phyloP scores from a whole-genome alignment of 1,140 invertebrate genomes.

The Anoplophora glabripennis region DNA sequence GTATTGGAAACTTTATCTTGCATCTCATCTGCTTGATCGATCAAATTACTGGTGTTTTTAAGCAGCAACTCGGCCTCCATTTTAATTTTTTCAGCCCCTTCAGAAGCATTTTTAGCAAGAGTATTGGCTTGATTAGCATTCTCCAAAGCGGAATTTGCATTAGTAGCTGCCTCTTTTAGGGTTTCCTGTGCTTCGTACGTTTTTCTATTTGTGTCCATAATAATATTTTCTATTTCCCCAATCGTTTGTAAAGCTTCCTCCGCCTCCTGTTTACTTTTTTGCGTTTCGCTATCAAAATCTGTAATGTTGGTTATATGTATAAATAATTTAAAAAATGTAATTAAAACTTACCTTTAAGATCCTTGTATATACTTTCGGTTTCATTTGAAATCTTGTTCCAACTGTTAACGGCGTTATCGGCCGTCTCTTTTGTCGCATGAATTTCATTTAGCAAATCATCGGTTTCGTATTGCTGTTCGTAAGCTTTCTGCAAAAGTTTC shows the following conservation, averaged over 20 bases:
- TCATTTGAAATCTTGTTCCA: slow-evolving; percentile 84
- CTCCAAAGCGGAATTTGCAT: slow-evolving; percentile 71
- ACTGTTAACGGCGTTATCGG: slow-evolving; percentile 75
- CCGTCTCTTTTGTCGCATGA: slow-evolving; percentile 67
- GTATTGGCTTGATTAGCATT: slow-evolving; percentile 73
- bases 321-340: neutral
- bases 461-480: slow-evolving; percentile 61
- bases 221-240: slow-evolving; percentile 55
- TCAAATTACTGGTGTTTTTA: slow-evolving; percentile 67
- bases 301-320: slow-evolving; percentile 27
- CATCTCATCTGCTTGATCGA: slow-evolving; percentile 73
- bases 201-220: slow-evolving; percentile 58
- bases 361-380: slow-evolving; percentile 82
- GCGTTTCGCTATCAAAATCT: slow-evolving; percentile 89
- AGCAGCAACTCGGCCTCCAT: slow-evolving; percentile 74
- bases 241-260: slow-evolving; percentile 62
- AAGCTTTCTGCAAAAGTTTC: slow-evolving; percentile 54
- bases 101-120: slow-evolving; percentile 68
- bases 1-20: slow-evolving; percentile 68
- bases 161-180: slow-evolving; percentile 69
- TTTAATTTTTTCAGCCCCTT: slow-evolving; percentile 73
- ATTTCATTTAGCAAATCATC: slow-evolving; percentile 67
- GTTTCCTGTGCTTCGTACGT: slow-evolving; percentile 69
- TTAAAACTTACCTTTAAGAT: slow-evolving; percentile 65
- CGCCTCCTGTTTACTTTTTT: slow-evolving; percentile 70